These are phyloP conservation scores for Perodicticus potto DNA, from an alignment of 2,797 vertebrate genomes.

Conservation along the genomic window DNA sequence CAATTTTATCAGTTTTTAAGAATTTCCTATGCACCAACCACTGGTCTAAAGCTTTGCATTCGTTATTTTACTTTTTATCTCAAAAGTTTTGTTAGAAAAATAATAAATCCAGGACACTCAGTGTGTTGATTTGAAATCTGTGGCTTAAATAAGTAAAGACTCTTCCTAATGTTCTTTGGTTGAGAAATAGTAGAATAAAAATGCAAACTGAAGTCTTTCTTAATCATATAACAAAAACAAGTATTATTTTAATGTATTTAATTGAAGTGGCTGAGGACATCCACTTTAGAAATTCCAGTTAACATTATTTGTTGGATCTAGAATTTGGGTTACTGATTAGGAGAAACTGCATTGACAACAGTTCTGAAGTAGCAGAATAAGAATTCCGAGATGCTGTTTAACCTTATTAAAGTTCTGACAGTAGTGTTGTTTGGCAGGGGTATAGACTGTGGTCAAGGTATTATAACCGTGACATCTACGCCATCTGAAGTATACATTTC, in stretches of 20 bases:
- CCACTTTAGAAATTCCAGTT: neutral
- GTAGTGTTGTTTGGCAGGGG: neutral
- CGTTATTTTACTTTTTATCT: conserved; percentile 58
- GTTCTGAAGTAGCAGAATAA: neutral
- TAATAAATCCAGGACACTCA: neutral
- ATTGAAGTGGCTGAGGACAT: neutral
- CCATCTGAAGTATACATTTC: neutral
- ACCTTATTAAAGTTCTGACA: neutral
- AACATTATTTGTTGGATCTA: neutral
- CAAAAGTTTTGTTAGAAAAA: neutral
- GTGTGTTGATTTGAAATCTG: neutral
- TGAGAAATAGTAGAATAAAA: conserved; percentile 7
- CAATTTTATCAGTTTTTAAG: neutral
- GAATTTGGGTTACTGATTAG: neutral
- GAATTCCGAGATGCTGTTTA: neutral
- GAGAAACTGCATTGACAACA: neutral
- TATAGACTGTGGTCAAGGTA: neutral
- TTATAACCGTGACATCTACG: neutral
- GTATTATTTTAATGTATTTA: neutral
- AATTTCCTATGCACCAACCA: neutral
- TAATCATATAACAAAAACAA: neutral
- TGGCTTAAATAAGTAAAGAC: neutral
- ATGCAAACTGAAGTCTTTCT: neutral
- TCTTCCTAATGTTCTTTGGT: neutral
- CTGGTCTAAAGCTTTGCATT: neutral